Percentiles rank a stretch among this genome's conserved stretches.
Evolutionary conservation across 2,888 invertebrate genomes (phyloP).

Genomic region (Lamellibrachia columna): DNA sequence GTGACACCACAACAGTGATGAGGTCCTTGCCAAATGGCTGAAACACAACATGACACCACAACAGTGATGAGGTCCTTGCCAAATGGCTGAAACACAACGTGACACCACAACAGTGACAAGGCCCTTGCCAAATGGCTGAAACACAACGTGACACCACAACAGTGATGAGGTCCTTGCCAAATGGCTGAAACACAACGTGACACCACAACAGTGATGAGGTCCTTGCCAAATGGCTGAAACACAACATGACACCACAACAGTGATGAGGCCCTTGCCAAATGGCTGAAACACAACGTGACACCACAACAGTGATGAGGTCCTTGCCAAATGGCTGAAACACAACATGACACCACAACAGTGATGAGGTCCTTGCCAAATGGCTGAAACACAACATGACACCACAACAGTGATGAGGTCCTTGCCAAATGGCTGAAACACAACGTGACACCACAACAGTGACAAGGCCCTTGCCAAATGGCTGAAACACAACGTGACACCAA

Average conservation of each 20-base stretch:
- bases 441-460: background rate
- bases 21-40: background rate
- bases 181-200: background rate
- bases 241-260: background rate
- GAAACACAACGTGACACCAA: background rate
- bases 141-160: background rate
- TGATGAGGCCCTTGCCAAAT: background rate
- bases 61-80: background rate
- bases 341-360: background rate
- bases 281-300: background rate
- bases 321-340: background rate
- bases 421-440: background rate
- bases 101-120: background rate
- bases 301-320: background rate
- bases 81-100: background rate
- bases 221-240: background rate
- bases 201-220: background rate
- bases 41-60: background rate
- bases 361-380: background rate
- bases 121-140: background rate
- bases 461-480: background rate
- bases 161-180: background rate
- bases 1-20: background rate
- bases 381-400: background rate
- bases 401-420: background rate